phyloP scores from a whole-genome alignment of 1,140 invertebrate genomes.

The Oncopodura yosiiana region DNA sequence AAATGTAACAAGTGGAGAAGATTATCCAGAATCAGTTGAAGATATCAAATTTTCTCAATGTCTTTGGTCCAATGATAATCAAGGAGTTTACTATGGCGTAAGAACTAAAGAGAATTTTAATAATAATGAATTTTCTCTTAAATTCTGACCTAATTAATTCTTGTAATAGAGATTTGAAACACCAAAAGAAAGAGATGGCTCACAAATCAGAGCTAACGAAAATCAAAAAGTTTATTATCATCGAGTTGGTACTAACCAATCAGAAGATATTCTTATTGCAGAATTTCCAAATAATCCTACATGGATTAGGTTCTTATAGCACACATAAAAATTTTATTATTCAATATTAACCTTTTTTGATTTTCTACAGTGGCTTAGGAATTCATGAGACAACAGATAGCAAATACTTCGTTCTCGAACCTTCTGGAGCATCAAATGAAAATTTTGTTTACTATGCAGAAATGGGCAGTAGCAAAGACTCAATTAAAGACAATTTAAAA shows the following conservation, averaged over 20 bases:
- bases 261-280: conserved; percentile 2
- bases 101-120: too few relatives aligned
- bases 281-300: neutral
- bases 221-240: conserved; percentile 1
- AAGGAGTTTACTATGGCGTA: conserved; percentile 55
- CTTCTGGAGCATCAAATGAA: neutral
- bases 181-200: conserved; percentile 79
- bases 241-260: neutral
- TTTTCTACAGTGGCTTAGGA: neutral
- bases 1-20: conserved; percentile 40
- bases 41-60: conserved; percentile 50
- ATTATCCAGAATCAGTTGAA: conserved; percentile 47
- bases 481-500: neutral
- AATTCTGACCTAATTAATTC: too few relatives aligned
- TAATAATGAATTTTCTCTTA: too few relatives aligned
- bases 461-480: neutral
- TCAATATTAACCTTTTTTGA: too few relatives aligned
- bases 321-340: too few relatives aligned
- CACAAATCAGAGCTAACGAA: conserved; percentile 69
- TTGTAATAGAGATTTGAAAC: too few relatives aligned
- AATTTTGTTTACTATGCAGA: neutral
- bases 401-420: conserved; percentile 3
- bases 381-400: neutral
- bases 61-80: conserved; percentile 52
- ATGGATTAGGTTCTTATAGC: neutral